These are phyloP conservation scores for Pempheris klunzingeri DNA, from an alignment of 2,797 vertebrate species.

Conservation along the genomic window DNA sequence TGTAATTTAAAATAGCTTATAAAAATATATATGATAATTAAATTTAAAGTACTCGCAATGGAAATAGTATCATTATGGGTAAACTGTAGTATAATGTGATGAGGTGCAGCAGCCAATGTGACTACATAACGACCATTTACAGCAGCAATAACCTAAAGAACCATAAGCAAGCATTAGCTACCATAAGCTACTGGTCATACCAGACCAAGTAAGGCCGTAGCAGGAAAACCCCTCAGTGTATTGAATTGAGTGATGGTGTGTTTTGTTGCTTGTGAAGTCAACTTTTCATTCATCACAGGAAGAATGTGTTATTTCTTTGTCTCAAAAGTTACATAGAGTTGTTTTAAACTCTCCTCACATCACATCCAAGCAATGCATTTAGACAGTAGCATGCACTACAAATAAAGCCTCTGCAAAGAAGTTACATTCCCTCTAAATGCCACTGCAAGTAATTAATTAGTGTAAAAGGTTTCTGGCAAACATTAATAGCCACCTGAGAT, in stretches of 20 bases:
- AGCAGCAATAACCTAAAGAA: not conserved
- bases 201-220: not conserved
- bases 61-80: not conserved
- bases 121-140: too few species aligned
- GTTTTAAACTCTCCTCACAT: not conserved
- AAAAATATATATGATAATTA: too few species aligned
- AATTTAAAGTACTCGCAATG: not conserved
- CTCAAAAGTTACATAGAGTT: not conserved
- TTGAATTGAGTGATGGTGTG: not conserved
- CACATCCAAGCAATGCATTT: not conserved
- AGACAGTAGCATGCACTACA: not conserved
- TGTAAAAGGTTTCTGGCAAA: conserved; percentile 10
- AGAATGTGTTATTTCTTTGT: not conserved
- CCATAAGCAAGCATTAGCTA: not conserved
- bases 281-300: not conserved
- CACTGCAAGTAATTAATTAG: not conserved
- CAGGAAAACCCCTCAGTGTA: not conserved
- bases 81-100: too few species aligned
- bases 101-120: too few species aligned
- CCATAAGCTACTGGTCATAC: not conserved
- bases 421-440: not conserved
- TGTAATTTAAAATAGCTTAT: too few species aligned
- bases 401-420: not conserved
- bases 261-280: not conserved
- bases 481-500: not conserved